Evolutionary conservation across 30 jellyfish, hydroid and myxozoan species (phyloP).

Genomic region (Turritopsis dohrnii): DNA sequence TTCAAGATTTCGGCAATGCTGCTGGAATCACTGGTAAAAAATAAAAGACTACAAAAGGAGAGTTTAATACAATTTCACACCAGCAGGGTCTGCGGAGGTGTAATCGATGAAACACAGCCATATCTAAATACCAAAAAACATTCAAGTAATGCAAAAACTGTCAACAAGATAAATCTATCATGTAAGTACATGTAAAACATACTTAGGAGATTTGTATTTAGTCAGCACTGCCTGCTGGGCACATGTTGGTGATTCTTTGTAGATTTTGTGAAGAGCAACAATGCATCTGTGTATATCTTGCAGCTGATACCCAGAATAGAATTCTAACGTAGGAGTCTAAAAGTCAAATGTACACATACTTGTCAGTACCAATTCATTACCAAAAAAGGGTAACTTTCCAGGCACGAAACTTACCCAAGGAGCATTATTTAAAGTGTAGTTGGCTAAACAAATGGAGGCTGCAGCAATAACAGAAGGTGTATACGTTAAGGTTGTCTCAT

Average conservation of each 20-base stretch:
- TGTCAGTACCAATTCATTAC: no score
- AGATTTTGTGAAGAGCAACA: conserved; percentile 51
- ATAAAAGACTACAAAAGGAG: background rate
- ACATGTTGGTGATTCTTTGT: conserved; percentile 51
- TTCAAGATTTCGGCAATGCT: background rate
- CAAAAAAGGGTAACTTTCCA: no score
- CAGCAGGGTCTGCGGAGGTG: conserved; percentile 24
- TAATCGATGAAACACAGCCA: conserved; percentile 25
- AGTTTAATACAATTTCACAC: background rate
- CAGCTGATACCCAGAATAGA: conserved; percentile 55
- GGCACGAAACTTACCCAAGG: conserved; percentile 85
- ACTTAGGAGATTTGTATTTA: conserved; percentile 76
- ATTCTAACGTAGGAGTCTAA: conserved; percentile 85
- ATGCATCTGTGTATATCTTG: conserved; percentile 74
- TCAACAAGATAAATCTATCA: background rate
- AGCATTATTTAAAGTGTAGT: conserved; percentile 42
- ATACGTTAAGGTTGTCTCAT: conserved; percentile 56
- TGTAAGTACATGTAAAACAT: conserved; percentile 17
- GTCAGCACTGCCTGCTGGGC: conserved; percentile 84
- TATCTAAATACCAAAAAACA: conserved; percentile 16
- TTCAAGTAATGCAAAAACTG: background rate
- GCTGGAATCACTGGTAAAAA: background rate
- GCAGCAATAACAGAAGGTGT: conserved; percentile 98
- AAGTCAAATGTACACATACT: background rate
- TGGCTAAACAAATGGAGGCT: conserved; percentile 73